A percentile compares a stretch with the other conserved stretches of the same genome.
Evolutionary conservation across 2,113 vertebrate genomes (phyloP).

Genomic region (Entelurus aequoreus): DNA sequence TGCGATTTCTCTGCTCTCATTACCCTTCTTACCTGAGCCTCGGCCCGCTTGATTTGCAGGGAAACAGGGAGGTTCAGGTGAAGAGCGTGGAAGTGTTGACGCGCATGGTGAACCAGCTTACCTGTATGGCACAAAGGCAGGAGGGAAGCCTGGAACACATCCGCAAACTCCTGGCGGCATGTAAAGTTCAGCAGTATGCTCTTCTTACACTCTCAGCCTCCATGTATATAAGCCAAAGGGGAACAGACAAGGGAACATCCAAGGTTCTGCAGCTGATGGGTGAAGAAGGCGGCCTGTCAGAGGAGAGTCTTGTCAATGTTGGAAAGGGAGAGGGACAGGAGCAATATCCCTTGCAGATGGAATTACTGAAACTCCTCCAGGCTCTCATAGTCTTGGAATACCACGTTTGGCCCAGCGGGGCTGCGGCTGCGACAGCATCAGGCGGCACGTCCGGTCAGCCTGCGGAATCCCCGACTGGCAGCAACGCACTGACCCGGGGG

Average conservation of each 20-base stretch:
- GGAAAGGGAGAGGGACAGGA: conserved; percentile 83
- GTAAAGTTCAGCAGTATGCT: conserved; percentile 85
- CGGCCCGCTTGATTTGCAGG: conserved; percentile 79
- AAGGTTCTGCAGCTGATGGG: conserved; percentile 33
- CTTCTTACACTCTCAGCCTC: conserved; percentile 87
- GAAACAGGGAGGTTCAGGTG: conserved; percentile 91
- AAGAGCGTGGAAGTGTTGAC: conserved; percentile 90
- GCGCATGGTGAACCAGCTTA: conserved; percentile 77
- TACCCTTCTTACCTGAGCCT: conserved; percentile 83
- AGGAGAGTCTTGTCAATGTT: conserved; percentile 83
- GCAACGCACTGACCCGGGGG: conserved; percentile 79
- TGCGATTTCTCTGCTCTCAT: conserved; percentile 87
- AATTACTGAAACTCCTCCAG: conserved; percentile 88
- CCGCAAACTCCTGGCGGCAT: conserved; percentile 73
- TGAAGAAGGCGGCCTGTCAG: conserved; percentile 70
- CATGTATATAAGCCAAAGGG: conserved; percentile 84
- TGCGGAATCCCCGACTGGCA: conserved; percentile 65
- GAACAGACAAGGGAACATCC: conserved; percentile 38
- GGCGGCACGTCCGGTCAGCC: conserved; percentile 13
- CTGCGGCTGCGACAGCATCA: conserved; percentile 10
- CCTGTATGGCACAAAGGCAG: conserved; percentile 63
- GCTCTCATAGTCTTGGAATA: conserved; percentile 88
- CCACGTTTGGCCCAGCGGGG: conserved; percentile 69
- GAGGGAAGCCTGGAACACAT: conserved; percentile 67
- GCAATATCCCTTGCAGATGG: conserved; percentile 90